phyloP scores from a whole-genome alignment of 2,113 vertebrate genomes.

The Asarcornis scutulata region DNA sequence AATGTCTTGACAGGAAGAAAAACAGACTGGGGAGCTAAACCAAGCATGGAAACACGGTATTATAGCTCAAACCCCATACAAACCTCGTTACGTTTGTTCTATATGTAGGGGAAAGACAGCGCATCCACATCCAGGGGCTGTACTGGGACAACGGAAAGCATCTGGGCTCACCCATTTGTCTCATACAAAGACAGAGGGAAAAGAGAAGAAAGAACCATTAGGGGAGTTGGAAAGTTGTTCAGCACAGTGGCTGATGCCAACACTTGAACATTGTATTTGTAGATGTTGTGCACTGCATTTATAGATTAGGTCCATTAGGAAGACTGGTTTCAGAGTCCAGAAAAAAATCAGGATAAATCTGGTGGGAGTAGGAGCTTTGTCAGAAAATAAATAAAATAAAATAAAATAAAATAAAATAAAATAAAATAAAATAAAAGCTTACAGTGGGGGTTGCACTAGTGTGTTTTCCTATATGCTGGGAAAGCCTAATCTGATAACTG shows the following conservation, averaged over 20 bases:
- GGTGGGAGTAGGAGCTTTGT: background rate
- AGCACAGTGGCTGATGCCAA: background rate
- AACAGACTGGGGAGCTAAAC: background rate
- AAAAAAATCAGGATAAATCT: background rate
- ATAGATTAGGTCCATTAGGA: background rate
- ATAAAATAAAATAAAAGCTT: background rate
- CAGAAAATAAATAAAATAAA: background rate
- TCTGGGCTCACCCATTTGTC: background rate
- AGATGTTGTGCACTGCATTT: background rate
- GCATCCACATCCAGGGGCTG: background rate
- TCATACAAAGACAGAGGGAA: background rate
- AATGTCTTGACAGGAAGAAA: background rate
- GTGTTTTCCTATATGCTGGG: background rate
- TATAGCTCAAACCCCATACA: rapidly evolving
- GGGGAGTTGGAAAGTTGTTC: background rate
- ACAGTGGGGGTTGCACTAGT: background rate
- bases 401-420: no score
- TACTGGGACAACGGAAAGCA: background rate
- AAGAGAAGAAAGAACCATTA: background rate
- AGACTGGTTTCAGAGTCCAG: background rate
- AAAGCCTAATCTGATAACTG: background rate
- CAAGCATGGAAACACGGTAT: rapidly evolving
- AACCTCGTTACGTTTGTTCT: background rate
- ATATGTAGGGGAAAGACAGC: background rate
- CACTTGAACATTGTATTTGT: background rate